Conservation (phyloP, 1,140 invertebrate genomes). For the Theocolax elegans region DNA sequence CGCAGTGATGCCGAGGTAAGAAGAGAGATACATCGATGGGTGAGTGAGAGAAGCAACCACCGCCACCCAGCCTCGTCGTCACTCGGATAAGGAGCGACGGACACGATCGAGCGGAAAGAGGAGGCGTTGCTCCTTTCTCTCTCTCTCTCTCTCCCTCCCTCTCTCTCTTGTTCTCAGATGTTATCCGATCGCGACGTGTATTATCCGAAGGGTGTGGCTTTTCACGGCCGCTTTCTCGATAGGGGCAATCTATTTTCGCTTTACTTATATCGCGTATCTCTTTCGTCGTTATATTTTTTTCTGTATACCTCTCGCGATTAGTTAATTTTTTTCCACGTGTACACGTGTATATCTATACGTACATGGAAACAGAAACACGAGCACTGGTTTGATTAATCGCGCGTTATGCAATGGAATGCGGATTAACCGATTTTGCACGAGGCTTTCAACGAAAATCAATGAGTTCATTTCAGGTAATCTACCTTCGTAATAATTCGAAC, state of each 20-base stretch:
- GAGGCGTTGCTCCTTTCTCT: slow-evolving; percentile 3
- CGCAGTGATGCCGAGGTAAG: not conserved
- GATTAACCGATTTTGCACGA: not conserved
- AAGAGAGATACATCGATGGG: not conserved
- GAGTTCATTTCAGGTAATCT: not conserved
- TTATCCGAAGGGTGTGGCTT: slow-evolving; percentile 49
- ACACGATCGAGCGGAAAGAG: not conserved
- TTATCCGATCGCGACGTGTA: slow-evolving; percentile 47
- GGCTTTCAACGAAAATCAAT: not conserved
- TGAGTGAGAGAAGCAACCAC: not conserved
- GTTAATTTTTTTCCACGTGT: too few species aligned
- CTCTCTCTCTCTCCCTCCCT: not conserved
- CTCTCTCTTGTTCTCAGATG: slow-evolving; percentile 32
- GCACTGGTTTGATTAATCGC: not conserved
- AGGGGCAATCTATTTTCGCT: slow-evolving; percentile 29
- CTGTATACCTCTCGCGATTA: not conserved
- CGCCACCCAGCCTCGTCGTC: not conserved
- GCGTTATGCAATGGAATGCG: not conserved
- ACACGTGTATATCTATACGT: not conserved
- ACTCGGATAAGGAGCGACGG: slow-evolving; percentile 11
- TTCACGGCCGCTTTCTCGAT: slow-evolving; percentile 31
- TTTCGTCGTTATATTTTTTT: not conserved
- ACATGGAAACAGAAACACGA: too few species aligned
- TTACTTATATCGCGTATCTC: too few species aligned
- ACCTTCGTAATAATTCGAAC: not conserved